A percentile compares a stretch with the other conserved stretches of the same genome.
phyloP scores from a whole-genome alignment of 2,888 invertebrate species.

The Lypha dubia region DNA sequence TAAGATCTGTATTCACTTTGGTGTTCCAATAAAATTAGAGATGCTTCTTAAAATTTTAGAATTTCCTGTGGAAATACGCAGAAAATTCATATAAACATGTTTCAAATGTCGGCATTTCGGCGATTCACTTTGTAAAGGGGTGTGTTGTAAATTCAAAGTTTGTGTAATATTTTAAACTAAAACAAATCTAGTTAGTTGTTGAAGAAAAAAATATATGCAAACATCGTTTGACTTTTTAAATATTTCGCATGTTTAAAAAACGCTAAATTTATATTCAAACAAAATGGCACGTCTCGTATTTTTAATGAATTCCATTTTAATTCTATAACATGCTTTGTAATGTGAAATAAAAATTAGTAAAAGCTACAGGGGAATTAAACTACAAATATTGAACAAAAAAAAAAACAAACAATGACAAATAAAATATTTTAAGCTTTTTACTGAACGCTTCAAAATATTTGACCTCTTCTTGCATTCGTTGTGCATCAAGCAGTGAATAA shows the following conservation, averaged over 20 bases:
- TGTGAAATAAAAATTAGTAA: not conserved
- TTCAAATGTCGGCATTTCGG: not conserved
- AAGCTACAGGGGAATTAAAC: not conserved
- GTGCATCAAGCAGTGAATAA: not conserved
- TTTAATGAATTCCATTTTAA: constrained; percentile 33
- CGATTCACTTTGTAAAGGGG: not conserved
- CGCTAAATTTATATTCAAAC: constrained; percentile 7
- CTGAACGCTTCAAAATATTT: not conserved
- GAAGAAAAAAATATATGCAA: not conserved
- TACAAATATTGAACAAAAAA: no score
- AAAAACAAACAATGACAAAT: not conserved
- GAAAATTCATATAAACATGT: not conserved
- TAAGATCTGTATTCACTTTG: no score
- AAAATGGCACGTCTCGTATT: constrained; percentile 37
- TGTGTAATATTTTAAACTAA: constrained; percentile 6
- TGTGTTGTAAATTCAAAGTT: not conserved
- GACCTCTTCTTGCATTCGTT: not conserved
- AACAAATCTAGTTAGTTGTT: not conserved
- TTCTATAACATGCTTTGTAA: constrained; percentile 18
- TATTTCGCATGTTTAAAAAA: constrained; percentile 31
- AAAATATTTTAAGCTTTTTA: not conserved
- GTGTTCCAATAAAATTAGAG: no score
- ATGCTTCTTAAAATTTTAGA: no score
- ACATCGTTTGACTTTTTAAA: constrained; percentile 30
- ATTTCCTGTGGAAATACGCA: not conserved